Percentiles rank a stretch among this genome's conserved stretches.
Conservation (phyloP, 2,797 vertebrate species). For the Falco columbarius region DNA sequence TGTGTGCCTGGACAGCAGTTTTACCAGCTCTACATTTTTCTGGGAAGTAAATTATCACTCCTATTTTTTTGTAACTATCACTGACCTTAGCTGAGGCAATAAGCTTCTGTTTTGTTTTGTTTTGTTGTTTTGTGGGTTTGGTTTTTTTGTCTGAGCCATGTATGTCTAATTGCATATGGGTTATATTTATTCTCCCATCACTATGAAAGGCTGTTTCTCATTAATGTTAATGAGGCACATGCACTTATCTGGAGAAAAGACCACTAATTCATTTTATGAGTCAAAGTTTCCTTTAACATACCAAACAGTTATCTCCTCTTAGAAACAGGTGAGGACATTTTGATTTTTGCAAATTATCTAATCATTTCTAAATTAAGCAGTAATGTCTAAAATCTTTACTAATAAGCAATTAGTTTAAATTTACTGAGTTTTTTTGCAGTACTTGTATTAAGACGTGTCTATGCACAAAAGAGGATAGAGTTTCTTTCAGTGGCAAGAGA, state of each 20-base stretch:
- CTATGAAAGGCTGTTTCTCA: neutral
- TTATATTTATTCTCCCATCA: neutral
- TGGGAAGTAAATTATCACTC: neutral
- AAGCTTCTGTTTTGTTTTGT: neutral
- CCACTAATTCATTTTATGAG: slow-evolving; percentile 7
- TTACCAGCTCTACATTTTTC: neutral
- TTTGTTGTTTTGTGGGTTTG: neutral
- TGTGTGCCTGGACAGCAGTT: neutral
- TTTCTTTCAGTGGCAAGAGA: neutral
- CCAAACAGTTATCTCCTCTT: neutral
- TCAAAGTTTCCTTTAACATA: neutral
- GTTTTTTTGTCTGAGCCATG: neutral
- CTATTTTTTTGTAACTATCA: neutral
- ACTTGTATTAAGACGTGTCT: neutral
- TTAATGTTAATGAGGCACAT: neutral
- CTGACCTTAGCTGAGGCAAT: neutral
- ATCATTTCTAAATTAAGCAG: neutral
- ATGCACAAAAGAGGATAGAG: neutral
- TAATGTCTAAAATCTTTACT: neutral
- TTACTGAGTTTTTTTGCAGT: neutral
- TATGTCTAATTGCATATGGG: neutral
- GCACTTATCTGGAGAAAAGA: neutral
- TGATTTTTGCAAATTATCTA: neutral
- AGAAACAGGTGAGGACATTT: neutral
- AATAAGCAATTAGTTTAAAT: neutral